Percentiles rank a stretch among this genome's conserved stretches.
Evolutionary conservation across 2,888 invertebrate species (phyloP).

Genomic region (Aphrophora alni): DNA sequence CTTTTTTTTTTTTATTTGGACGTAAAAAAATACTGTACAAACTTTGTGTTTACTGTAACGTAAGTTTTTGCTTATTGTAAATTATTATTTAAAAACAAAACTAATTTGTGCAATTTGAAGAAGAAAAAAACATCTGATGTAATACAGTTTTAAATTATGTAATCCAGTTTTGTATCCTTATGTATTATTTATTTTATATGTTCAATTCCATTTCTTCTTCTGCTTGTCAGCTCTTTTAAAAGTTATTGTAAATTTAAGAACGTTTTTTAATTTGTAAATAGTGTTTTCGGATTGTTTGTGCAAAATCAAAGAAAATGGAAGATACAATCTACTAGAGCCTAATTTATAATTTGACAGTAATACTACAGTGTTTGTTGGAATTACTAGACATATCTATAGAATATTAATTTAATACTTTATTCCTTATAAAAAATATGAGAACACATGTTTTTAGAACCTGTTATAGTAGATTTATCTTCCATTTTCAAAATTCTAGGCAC

Average conservation of each 20-base stretch:
- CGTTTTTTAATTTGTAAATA: background rate
- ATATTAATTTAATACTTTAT: too few relatives aligned
- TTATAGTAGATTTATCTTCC: too few relatives aligned
- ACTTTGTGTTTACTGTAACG: background rate
- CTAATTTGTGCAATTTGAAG: background rate
- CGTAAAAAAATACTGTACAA: background rate
- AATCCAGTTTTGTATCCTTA: background rate
- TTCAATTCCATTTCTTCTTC: background rate
- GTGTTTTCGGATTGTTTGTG: background rate
- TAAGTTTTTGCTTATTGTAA: background rate
- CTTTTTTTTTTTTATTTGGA: background rate
- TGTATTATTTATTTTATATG: background rate
- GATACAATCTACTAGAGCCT: background rate
- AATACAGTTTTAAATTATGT: background rate
- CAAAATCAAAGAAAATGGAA: background rate
- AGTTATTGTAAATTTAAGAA: background rate
- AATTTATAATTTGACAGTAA: too few relatives aligned
- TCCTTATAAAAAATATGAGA: too few relatives aligned
- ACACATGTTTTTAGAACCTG: too few relatives aligned
- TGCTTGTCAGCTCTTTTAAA: too few relatives aligned
- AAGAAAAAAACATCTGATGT: background rate
- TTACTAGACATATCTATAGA: too few relatives aligned
- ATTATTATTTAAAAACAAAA: too few relatives aligned
- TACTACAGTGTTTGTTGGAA: too few relatives aligned
- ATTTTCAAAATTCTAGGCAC: too few relatives aligned